phyloP scores from a whole-genome alignment of 2,888 invertebrate genomes.

The Catocala fraxini region DNA sequence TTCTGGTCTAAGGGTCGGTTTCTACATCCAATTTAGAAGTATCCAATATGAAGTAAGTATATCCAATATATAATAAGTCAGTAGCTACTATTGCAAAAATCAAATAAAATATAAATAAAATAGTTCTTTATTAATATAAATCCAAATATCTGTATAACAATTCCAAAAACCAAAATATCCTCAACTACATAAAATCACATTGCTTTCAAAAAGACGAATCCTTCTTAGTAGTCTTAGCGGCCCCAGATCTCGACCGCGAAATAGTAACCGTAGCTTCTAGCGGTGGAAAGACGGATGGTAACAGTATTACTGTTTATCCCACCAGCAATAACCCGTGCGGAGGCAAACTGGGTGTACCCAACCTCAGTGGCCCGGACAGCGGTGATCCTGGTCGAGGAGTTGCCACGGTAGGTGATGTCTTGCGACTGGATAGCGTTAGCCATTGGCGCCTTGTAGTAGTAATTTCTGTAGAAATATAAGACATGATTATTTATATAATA shows the following conservation, averaged over 20 bases:
- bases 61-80: too few relatives aligned
- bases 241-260: slow-evolving; percentile 10
- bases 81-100: too few relatives aligned
- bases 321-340: not conserved
- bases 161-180: too few relatives aligned
- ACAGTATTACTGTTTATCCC: not conserved
- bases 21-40: too few relatives aligned
- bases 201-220: not conserved
- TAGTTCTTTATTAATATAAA: too few relatives aligned
- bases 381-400: not conserved
- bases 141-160: too few relatives aligned
- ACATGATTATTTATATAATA: too few relatives aligned
- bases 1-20: too few relatives aligned
- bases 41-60: too few relatives aligned
- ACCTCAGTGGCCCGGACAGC: not conserved
- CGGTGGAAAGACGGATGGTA: slow-evolving; percentile 11
- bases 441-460: not conserved
- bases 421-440: not conserved
- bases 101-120: too few relatives aligned
- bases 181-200: not conserved
- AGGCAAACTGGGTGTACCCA: slow-evolving; percentile 1
- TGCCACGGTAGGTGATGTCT: slow-evolving; percentile 3
- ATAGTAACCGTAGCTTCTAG: slow-evolving; percentile 9
- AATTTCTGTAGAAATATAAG: not conserved
- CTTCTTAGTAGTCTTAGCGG: slow-evolving; percentile 1